phyloP scores from a whole-genome alignment of 2,113 vertebrate species.

The Hippopotamus amphibius region DNA sequence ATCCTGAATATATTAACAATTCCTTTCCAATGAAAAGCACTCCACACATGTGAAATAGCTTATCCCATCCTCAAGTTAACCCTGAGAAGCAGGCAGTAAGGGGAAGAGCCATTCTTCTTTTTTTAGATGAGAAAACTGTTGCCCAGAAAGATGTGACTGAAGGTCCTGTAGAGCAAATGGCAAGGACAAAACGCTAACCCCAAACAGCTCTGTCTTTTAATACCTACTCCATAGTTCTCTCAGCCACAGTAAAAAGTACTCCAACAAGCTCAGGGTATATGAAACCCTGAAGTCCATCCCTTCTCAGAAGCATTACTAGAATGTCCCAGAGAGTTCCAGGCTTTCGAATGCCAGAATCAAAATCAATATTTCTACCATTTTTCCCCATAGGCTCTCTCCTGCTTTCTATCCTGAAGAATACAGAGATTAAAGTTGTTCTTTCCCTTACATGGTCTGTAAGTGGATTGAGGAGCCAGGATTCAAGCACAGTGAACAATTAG shows the following conservation, averaged over 20 bases:
- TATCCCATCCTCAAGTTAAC: not conserved
- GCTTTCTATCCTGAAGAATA: not conserved
- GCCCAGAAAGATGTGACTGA: not conserved
- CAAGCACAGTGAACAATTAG: not conserved
- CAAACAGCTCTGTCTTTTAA: too few relatives aligned
- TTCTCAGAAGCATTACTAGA: not conserved
- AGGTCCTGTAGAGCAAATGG: not conserved
- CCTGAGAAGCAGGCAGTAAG: not conserved
- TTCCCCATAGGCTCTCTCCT: not conserved
- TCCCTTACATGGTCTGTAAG: not conserved
- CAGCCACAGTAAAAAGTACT: not conserved
- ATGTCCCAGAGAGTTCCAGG: not conserved
- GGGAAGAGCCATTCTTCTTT: not conserved
- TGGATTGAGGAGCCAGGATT: not conserved
- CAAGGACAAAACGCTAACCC: not conserved
- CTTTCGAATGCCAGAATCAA: not conserved
- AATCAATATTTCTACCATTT: not conserved
- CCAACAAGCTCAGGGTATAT: not conserved
- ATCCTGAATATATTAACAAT: not conserved
- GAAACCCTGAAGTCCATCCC: not conserved
- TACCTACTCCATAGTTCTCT: not conserved
- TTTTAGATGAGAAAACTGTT: not conserved
- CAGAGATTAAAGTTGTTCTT: not conserved
- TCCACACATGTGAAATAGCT: not conserved
- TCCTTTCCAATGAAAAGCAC: constrained; percentile 4